Evolutionary conservation across 2,797 vertebrate species (phyloP).

Genomic region (Scleropages formosus): DNA sequence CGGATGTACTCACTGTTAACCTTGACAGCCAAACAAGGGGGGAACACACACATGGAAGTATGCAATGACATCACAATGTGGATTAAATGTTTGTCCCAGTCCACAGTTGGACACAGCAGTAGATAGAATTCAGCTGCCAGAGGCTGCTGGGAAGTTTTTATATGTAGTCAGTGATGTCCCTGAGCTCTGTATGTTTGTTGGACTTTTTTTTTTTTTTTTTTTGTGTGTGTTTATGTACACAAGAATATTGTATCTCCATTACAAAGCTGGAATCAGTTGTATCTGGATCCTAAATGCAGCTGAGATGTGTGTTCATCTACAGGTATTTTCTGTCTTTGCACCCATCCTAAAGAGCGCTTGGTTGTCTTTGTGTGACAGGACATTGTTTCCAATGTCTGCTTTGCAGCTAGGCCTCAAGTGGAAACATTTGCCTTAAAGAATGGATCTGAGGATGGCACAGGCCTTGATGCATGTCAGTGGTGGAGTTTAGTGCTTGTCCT

Average conservation of each 20-base stretch:
- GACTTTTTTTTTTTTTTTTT: too few relatives aligned
- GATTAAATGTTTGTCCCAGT: too few relatives aligned
- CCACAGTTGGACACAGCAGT: not conserved
- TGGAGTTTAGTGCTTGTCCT: not conserved
- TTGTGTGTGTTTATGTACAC: too few relatives aligned
- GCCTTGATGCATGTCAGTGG: not conserved
- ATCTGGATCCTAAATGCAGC: slow-evolving; percentile 5
- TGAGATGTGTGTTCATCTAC: not conserved
- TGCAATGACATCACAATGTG: not conserved
- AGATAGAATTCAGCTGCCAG: not conserved
- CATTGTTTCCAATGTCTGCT: too few relatives aligned
- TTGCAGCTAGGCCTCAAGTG: slow-evolving; percentile 2
- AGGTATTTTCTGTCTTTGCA: not conserved
- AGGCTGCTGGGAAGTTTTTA: not conserved
- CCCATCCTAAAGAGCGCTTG: too few relatives aligned
- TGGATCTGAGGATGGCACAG: not conserved
- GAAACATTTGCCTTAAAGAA: not conserved
- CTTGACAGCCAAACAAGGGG: slow-evolving; percentile 9
- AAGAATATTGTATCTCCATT: too few relatives aligned
- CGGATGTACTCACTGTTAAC: slow-evolving; percentile 43
- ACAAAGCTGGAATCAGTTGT: too few relatives aligned
- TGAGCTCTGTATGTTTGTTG: too few relatives aligned
- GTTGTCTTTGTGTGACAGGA: not conserved
- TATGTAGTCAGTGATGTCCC: too few relatives aligned
- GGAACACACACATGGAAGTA: slow-evolving; percentile 41